Base-by-base conservation (phyloP, 2,888 invertebrate genomes). In the Microdon myrmicae region DNA sequence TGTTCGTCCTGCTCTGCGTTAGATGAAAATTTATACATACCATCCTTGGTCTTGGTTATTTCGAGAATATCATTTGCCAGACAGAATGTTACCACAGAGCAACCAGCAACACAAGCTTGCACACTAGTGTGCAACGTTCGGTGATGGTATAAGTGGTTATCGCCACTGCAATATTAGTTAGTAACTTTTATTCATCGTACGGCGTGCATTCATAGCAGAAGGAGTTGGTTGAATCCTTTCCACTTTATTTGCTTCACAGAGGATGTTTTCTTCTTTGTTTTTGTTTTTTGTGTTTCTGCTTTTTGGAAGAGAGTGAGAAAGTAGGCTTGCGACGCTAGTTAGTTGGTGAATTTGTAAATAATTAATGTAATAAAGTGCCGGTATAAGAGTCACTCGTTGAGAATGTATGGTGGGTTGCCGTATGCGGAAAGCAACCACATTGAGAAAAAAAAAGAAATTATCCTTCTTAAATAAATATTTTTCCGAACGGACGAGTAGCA, bases 281-380 rank as follows among this genome's bases (percentile, higher is more conserved):
- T 19, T 16, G 14, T 38, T 34, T 31, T 29, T n/a, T n/a, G n/a
- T n/a, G n/a, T n/a, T n/a, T n/a, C n/a, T n/a, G n/a, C n/a, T n/a
- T n/a, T n/a, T n/a, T n/a, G n/a, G n/a, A n/a, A n/a, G n/a, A n/a
- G n/a, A n/a, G n/a, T n/a, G n/a, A n/a, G n/a, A n/a, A n/a, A n/a
- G n/a, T n/a, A n/a, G n/a, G n/a, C n/a, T n/a, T n/a, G n/a, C n/a
- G n/a, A 35, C 41, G 12, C 16, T 7, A 23, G 29, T 47, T 28
- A 37, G 41, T 26, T 28, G 4, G 41, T 47, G 32, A 37, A 58
- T 64, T 53, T 58, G 47, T 51, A 43, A 64, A 64, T 64, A 43
- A 64, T 64, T 53, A 64, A 64, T 56, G 55, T 31, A 49, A 59
- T 58, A 26, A 37, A 38, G 39, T 38, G 32, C n/a, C n/a, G n/a